phyloP scores from a whole-genome alignment of 2,797 vertebrate species.

The Scomberomorus guttatus region DNA sequence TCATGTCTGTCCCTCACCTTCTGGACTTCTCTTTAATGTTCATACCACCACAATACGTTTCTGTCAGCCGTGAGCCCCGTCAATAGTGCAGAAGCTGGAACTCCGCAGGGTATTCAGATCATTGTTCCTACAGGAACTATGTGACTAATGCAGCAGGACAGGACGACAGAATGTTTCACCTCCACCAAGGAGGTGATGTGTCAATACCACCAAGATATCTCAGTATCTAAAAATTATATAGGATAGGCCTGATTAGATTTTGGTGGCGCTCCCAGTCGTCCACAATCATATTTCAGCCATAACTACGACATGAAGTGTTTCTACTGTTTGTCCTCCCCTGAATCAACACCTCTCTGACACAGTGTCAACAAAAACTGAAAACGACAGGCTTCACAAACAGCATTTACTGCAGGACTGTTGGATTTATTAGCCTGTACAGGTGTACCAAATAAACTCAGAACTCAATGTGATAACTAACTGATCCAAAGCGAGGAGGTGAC shows the following conservation, averaged over 20 bases:
- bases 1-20: slow-evolving; percentile 18
- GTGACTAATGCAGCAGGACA: slow-evolving; percentile 37
- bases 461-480: not conserved
- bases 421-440: not conserved
- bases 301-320: not conserved
- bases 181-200: not conserved
- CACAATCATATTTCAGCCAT: not conserved
- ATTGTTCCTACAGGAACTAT: slow-evolving; percentile 59
- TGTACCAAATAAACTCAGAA: not conserved
- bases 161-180: not conserved
- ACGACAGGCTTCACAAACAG: not conserved
- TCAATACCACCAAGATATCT: not conserved
- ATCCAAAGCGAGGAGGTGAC: not conserved
- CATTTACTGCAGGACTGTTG: not conserved
- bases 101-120: slow-evolving; percentile 41
- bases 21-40: slow-evolving; percentile 46
- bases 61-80: slow-evolving; percentile 35
- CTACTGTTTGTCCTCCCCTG: not conserved
- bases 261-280: not conserved
- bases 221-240: too few relatives aligned
- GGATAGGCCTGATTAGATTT: not conserved
- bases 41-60: slow-evolving; percentile 27
- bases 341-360: not conserved
- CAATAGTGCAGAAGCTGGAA: slow-evolving; percentile 54
- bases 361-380: not conserved